A percentile compares a stretch with the other conserved stretches of the same genome.
These are phyloP conservation scores for Dromius quadrimaculatus DNA, from an alignment of 2,888 invertebrate species.

Conservation along the genomic window DNA sequence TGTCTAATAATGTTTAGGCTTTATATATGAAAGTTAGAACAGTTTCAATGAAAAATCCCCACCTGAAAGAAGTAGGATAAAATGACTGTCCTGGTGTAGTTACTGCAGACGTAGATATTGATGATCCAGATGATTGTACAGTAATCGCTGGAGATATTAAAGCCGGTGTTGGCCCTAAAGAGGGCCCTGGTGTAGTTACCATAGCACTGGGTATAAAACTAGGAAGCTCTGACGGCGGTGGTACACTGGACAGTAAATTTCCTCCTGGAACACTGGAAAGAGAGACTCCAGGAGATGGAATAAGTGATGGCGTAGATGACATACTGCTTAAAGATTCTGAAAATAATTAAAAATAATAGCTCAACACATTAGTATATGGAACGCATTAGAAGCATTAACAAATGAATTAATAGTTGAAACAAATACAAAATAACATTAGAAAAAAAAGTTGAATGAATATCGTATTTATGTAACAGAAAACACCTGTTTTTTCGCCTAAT, in stretches of 20 bases:
- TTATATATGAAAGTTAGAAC: no score
- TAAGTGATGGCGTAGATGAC: constrained; percentile 64
- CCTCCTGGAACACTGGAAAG: constrained; percentile 64
- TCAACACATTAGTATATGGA: no score
- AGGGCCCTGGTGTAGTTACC: constrained; percentile 53
- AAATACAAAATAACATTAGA: background rate
- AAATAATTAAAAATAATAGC: constrained; percentile 49
- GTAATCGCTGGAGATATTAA: constrained; percentile 55
- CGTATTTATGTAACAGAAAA: constrained; percentile 1
- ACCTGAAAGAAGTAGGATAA: constrained; percentile 64
- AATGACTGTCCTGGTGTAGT: constrained; percentile 58
- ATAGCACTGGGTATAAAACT: constrained; percentile 70
- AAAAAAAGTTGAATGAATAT: background rate
- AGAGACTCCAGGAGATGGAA: constrained; percentile 66
- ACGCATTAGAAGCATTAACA: no score
- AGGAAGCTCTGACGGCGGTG: constrained; percentile 77
- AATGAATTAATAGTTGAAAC: no score
- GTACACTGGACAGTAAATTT: constrained; percentile 76
- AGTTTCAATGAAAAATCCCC: no score
- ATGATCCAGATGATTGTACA: background rate
- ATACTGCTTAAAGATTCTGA: constrained; percentile 65
- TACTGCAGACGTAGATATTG: constrained; percentile 25
- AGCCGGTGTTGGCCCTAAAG: constrained; percentile 48
- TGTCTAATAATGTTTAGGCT: no score
- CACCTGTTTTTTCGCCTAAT: constrained; percentile 43